A percentile compares a stretch with the other conserved stretches of the same genome.
phyloP scores from a whole-genome alignment of 2,888 invertebrate genomes.

The Orchestes rusci region DNA sequence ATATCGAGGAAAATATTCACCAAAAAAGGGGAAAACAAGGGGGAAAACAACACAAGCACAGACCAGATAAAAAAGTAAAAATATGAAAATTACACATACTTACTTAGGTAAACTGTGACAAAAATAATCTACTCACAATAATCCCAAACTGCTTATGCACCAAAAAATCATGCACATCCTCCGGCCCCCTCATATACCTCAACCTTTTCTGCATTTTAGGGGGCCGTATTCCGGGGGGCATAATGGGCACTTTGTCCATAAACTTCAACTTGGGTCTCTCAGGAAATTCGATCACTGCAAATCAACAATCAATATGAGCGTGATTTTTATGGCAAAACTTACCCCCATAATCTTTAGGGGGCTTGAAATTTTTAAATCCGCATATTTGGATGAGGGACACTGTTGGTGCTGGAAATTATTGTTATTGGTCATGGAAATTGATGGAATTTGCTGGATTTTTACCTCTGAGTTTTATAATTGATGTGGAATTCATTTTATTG shows the following conservation, averaged over 20 bases:
- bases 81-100: no score
- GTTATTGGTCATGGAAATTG: no score
- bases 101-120: neutral
- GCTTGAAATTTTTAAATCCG: conserved; percentile 63
- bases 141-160: conserved; percentile 91
- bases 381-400: conserved; percentile 38
- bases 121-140: conserved; percentile 54
- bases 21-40: no score
- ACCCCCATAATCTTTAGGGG: conserved; percentile 63
- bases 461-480: no score
- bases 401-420: no score
- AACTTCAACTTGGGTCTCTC: conserved; percentile 63
- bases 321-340: conserved; percentile 32
- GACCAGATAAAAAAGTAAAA: no score
- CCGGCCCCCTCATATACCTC: conserved; percentile 86
- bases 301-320: neutral
- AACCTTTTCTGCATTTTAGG: conserved; percentile 82
- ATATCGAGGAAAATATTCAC: no score
- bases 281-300: conserved; percentile 62
- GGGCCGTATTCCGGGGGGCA: conserved; percentile 58
- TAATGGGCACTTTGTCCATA: conserved; percentile 66
- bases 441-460: no score
- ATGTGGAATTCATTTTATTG: no score
- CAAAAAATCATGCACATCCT: conserved; percentile 74
- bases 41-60: no score